Conservation (phyloP, 1,140 invertebrate species). For the Parapsyche elsis region DNA sequence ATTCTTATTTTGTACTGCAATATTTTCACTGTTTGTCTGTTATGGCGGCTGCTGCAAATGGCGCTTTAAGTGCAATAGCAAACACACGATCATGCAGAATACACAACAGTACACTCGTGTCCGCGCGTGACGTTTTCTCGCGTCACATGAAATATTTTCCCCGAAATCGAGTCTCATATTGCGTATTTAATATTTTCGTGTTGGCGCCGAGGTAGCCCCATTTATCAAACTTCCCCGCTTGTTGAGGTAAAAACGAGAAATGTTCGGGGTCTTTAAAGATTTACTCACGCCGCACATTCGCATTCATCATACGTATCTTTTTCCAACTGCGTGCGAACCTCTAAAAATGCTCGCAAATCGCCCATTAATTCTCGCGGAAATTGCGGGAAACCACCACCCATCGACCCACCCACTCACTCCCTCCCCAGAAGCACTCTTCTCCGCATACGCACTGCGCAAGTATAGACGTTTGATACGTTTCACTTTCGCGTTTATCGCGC, state of each 20-base stretch:
- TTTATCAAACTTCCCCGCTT: conserved; percentile 15
- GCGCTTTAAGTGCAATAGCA: too few relatives aligned
- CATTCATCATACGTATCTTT: conserved; percentile 33
- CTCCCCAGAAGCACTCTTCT: neutral
- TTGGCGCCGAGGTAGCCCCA: neutral
- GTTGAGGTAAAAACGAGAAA: conserved; percentile 27
- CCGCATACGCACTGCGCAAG: conserved; percentile 2
- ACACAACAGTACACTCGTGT: too few relatives aligned
- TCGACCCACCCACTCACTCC: too few relatives aligned
- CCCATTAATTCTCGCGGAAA: conserved; percentile 22
- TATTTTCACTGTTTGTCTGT: too few relatives aligned
- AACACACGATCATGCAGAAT: too few relatives aligned
- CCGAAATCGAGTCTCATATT: neutral
- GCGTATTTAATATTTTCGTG: conserved; percentile 18
- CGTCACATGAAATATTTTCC: too few relatives aligned
- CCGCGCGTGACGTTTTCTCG: too few relatives aligned
- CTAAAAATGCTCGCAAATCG: conserved; percentile 30
- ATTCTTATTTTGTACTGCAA: too few relatives aligned
- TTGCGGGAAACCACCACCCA: neutral
- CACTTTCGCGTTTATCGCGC: neutral
- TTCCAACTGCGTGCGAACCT: conserved; percentile 29
- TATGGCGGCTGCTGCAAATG: too few relatives aligned
- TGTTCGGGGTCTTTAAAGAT: conserved; percentile 20
- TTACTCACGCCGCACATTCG: conserved; percentile 20
- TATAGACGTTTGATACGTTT: neutral